Percentiles rank a stretch among this genome's conserved stretches.
Evolutionary conservation across 2,113 vertebrate species (phyloP).

Genomic region (Leptobrachium ailaonicum): DNA sequence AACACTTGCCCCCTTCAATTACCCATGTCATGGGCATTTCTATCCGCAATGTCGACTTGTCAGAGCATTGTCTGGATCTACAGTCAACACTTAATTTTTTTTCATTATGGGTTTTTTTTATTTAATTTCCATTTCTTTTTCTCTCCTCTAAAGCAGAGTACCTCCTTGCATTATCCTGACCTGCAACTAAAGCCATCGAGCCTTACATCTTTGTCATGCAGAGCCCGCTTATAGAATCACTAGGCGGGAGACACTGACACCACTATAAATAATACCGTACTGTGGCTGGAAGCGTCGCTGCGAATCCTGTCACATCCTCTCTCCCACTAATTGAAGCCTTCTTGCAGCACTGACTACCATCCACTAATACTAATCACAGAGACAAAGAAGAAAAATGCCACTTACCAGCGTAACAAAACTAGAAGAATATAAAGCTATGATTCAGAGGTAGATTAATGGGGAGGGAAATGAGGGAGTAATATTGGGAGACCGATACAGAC

Average conservation of each 20-base stretch:
- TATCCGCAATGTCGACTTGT: too few relatives aligned
- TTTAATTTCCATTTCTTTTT: too few relatives aligned
- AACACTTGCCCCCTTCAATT: too few relatives aligned
- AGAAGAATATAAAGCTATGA: background rate
- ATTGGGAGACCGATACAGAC: too few relatives aligned
- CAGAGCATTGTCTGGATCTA: too few relatives aligned
- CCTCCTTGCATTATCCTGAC: background rate
- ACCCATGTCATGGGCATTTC: too few relatives aligned
- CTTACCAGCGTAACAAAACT: background rate
- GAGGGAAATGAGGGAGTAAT: too few relatives aligned
- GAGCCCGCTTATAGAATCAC: background rate
- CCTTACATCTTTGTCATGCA: background rate
- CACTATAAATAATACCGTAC: background rate
- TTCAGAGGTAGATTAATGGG: too few relatives aligned
- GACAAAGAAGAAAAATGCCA: background rate
- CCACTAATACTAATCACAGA: background rate
- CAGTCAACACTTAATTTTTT: too few relatives aligned
- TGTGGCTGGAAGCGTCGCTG: background rate
- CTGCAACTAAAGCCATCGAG: background rate
- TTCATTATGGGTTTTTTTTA: too few relatives aligned
- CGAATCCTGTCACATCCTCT: background rate
- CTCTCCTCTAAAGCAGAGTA: background rate
- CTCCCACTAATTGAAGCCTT: background rate
- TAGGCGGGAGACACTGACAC: background rate
- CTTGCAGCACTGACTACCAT: background rate